Evolutionary conservation across 2,113 vertebrate genomes (phyloP).

Genomic region (Himantopus leucocephalus): DNA sequence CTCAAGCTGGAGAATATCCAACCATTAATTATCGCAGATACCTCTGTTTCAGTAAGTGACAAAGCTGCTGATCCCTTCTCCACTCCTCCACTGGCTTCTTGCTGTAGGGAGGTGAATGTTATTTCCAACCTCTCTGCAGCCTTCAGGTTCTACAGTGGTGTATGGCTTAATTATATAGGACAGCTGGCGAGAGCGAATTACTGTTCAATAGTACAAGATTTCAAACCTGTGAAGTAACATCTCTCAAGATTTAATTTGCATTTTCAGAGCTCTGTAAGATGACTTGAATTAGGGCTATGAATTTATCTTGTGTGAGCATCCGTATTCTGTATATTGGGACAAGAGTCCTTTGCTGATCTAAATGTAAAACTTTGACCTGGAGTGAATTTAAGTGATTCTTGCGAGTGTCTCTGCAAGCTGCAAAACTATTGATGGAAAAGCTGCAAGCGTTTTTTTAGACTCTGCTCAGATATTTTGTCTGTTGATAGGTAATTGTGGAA

Average conservation of each 20-base stretch:
- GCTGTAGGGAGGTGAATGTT: background rate
- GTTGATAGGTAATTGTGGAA: background rate
- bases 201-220: background rate
- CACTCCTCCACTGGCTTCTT: background rate
- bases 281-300: background rate
- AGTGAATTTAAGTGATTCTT: background rate
- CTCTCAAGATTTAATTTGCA: background rate
- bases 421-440: background rate
- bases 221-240: background rate
- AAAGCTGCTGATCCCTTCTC: background rate
- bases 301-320: background rate
- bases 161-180: background rate
- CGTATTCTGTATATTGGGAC: background rate
- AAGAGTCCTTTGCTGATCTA: background rate
- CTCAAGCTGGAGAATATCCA: background rate
- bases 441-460: background rate
- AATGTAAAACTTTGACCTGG: background rate
- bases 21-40: background rate
- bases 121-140: background rate
- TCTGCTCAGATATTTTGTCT: background rate
- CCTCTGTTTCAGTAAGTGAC: background rate
- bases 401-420: background rate
- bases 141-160: background rate
- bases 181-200: background rate
- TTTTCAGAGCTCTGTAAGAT: background rate